phyloP scores from a whole-genome alignment of 53 echinoderm and acorn worm species.

The Crossaster papposus region DNA sequence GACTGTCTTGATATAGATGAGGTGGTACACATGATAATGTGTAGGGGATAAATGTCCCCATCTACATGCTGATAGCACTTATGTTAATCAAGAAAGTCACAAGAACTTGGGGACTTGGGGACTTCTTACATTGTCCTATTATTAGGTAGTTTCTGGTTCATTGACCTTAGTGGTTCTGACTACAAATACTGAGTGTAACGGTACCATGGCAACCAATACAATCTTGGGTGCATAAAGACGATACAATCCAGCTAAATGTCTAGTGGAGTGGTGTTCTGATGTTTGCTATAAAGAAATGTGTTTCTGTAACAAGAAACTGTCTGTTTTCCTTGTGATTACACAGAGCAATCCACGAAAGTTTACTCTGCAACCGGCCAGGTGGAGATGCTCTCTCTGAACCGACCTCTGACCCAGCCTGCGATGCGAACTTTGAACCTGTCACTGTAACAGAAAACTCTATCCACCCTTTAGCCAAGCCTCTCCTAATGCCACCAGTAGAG shows the following conservation, averaged over 20 bases:
- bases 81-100: no score
- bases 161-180: not conserved
- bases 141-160: no score
- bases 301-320: not conserved
- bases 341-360: conserved; percentile 96
- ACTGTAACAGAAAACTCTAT: conserved; percentile 30
- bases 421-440: conserved; percentile 30
- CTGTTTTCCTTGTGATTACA: not conserved
- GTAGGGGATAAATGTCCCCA: no score
- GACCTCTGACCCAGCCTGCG: conserved; percentile 15
- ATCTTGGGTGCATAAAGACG: no score
- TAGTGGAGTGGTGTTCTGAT: not conserved
- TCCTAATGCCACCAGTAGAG: conserved; percentile 55
- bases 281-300: not conserved
- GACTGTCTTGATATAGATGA: no score
- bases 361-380: conserved; percentile 39
- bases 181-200: no score
- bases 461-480: conserved; percentile 47
- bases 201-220: no score
- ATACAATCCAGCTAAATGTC: not conserved
- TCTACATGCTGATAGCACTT: no score
- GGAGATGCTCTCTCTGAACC: conserved; percentile 28
- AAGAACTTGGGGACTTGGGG: no score
- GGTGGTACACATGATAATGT: no score
- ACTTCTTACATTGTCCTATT: no score